Percentiles rank a stretch among this genome's conserved stretches.
Conservation (phyloP, 2,888 invertebrate genomes). For the Thelaira solivaga region DNA sequence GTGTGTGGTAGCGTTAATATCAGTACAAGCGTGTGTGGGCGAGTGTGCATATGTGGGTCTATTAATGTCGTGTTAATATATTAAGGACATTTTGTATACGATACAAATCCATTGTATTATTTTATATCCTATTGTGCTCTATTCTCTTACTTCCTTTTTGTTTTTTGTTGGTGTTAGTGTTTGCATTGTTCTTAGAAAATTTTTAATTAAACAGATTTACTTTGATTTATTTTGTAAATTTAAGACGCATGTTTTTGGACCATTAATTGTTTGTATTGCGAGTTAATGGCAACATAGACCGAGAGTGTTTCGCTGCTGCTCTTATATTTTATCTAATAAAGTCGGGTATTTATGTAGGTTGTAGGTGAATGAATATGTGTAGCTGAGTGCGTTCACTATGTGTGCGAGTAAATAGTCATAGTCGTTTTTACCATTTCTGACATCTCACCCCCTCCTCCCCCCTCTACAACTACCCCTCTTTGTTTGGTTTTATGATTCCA, state of each 20-base stretch:
- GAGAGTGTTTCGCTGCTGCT: neutral
- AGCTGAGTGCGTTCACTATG: neutral
- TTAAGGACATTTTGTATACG: conserved; percentile 38
- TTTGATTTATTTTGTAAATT: conserved; percentile 66
- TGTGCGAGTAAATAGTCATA: neutral
- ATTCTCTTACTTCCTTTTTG: too few species aligned
- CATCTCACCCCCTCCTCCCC: neutral
- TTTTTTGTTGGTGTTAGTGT: neutral
- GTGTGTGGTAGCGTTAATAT: too few species aligned
- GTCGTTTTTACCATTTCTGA: conserved; percentile 14
- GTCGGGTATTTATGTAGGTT: neutral
- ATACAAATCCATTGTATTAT: conserved; percentile 29
- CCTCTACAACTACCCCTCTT: too few species aligned
- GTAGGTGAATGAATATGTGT: neutral
- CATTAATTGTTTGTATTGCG: conserved; percentile 64
- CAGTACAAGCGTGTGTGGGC: neutral
- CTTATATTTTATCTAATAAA: conserved; percentile 25
- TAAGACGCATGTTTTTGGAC: conserved; percentile 60
- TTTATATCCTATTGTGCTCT: neutral
- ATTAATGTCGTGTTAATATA: conserved; percentile 36
- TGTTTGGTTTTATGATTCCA: neutral
- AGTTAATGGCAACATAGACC: conserved; percentile 33
- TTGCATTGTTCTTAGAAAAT: conserved; percentile 54
- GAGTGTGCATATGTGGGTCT: neutral
- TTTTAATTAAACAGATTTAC: conserved; percentile 67